Conservation (phyloP, 2,113 vertebrate genomes). For the Chaenogobius annularis region DNA sequence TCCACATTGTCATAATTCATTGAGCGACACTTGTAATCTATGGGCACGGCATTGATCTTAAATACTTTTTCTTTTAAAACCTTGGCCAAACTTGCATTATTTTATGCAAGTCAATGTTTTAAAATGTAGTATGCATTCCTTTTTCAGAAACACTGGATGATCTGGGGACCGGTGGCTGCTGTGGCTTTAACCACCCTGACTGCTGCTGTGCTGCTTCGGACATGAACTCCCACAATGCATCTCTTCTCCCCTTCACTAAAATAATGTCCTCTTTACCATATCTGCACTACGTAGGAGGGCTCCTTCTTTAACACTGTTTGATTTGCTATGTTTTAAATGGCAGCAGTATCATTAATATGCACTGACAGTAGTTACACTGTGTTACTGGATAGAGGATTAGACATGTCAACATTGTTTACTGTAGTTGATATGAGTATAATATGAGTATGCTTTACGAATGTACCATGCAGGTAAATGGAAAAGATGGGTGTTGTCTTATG, state of each 20-base stretch:
- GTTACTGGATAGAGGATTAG: conserved; percentile 28
- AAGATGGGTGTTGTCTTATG: background rate
- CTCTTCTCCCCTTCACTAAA: conserved; percentile 38
- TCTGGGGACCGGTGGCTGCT: conserved; percentile 92
- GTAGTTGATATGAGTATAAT: conserved; percentile 29
- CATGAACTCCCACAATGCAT: conserved; percentile 64
- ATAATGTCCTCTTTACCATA: conserved; percentile 49
- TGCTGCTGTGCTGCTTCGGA: conserved; percentile 89
- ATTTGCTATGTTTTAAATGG: conserved; percentile 62
- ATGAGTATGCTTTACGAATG: conserved; percentile 59
- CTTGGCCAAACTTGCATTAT: conserved; percentile 16
- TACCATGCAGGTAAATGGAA: conserved; percentile 20
- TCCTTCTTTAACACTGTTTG: conserved; percentile 61
- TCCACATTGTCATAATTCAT: background rate
- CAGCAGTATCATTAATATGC: conserved; percentile 53
- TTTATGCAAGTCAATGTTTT: conserved; percentile 34
- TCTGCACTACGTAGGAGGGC: conserved; percentile 60
- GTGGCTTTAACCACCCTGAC: conserved; percentile 93
- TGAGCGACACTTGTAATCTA: conserved; percentile 18
- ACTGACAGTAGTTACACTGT: conserved; percentile 40
- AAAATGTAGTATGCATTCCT: conserved; percentile 44
- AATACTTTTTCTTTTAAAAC: conserved; percentile 48
- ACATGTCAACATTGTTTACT: conserved; percentile 12
- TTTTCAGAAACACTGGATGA: conserved; percentile 89
- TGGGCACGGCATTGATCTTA: conserved; percentile 35